Evolutionary conservation across 2,113 vertebrate genomes (phyloP).

Genomic region (Sciurus niger): DNA sequence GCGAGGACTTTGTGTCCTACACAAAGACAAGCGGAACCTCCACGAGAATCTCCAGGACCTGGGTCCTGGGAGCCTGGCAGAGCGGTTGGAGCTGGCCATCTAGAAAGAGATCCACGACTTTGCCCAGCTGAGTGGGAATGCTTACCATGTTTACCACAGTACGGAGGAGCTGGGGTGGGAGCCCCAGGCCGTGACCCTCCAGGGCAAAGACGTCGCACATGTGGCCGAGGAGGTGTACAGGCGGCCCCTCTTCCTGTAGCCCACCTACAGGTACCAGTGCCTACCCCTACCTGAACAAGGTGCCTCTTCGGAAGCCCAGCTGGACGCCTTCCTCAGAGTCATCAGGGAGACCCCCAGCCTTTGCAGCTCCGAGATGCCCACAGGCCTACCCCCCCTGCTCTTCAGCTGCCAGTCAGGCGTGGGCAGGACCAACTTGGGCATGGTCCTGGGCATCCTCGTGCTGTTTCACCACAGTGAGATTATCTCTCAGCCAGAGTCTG

Average conservation of each 20-base stretch:
- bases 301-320: slow-evolving; percentile 94
- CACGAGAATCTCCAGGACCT: slow-evolving; percentile 94
- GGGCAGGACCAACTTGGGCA: slow-evolving; percentile 96
- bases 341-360: slow-evolving; percentile 95
- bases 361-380: slow-evolving; percentile 85
- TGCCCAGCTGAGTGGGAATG: slow-evolving; percentile 93
- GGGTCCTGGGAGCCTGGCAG: slow-evolving; percentile 85
- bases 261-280: slow-evolving; percentile 96
- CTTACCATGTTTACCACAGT: slow-evolving; percentile 95
- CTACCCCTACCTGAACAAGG: slow-evolving; percentile 94
- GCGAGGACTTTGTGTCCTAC: slow-evolving; percentile 94
- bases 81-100: slow-evolving; percentile 94
- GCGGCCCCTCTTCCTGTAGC: slow-evolving; percentile 95
- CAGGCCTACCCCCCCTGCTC: slow-evolving; percentile 92
- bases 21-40: slow-evolving; percentile 96
- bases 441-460: slow-evolving; percentile 95
- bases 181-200: slow-evolving; percentile 91
- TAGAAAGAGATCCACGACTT: slow-evolving; percentile 97
- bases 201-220: slow-evolving; percentile 94
- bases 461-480: slow-evolving; percentile 91
- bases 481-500: slow-evolving; percentile 83
- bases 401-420: slow-evolving; percentile 97
- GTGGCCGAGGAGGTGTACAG: slow-evolving; percentile 96
- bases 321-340: slow-evolving; percentile 93
- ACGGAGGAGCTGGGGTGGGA: slow-evolving; percentile 93